Evolutionary conservation across 2,797 vertebrate genomes (phyloP).

Genomic region (Mus spretus): DNA sequence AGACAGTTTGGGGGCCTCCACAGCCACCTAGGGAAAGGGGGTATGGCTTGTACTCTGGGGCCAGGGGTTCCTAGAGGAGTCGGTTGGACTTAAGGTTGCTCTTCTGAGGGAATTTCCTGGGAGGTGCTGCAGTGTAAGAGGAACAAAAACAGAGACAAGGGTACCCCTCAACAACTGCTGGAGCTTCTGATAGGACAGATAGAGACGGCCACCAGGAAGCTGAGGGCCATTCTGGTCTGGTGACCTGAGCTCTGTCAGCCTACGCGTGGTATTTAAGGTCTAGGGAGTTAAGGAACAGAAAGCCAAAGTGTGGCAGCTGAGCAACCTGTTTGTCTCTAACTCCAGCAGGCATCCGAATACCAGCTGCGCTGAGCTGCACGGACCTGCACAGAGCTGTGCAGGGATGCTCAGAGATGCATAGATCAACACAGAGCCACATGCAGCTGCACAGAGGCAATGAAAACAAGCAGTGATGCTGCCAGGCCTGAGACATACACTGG

Average conservation of each 20-base stretch:
- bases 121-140: neutral
- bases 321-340: neutral
- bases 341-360: neutral
- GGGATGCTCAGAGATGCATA: no score
- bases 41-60: neutral
- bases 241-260: neutral
- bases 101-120: neutral
- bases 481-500: no score
- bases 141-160: neutral
- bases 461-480: no score
- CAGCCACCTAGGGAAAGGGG: neutral
- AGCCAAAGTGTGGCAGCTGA: fast-evolving
- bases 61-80: neutral
- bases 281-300: neutral
- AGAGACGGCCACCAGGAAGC: neutral
- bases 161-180: neutral
- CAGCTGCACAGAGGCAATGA: neutral
- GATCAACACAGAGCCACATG: neutral
- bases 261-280: neutral
- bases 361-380: neutral
- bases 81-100: neutral
- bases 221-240: fast-evolving
- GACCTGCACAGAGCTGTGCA: no score
- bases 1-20: neutral
- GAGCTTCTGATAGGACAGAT: neutral